Base-by-base conservation (phyloP, 2,797 vertebrate species). In the Cyprinodon diabolis region DNA sequence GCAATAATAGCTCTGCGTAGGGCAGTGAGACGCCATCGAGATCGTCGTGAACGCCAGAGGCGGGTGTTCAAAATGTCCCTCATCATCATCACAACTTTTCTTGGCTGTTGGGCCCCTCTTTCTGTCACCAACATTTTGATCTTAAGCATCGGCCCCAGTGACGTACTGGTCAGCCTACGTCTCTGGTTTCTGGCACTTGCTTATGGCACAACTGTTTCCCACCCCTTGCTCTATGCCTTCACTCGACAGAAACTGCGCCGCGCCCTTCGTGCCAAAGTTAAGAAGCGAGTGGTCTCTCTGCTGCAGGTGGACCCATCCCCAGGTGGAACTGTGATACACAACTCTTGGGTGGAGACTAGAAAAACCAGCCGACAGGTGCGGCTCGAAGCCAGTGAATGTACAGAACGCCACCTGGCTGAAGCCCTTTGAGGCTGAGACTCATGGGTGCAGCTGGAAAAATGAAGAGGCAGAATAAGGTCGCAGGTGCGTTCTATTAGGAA, bases 311-410 rank as follows among this genome's bases (percentile, higher is more conserved):
- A 96, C 78, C 95, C 95, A 0, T 94, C 94, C 0, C 95, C 95
- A 0, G 94, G 94, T 6, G 95, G 92, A 71, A 95, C 95, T 0
- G 84, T 96, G 74, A 95, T 96, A 79, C 95, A 95, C 87, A 96
- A 96, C 86, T 96, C 96, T 79, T 96, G 96, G 95, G 94, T 96
- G 76, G 94, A 96, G 73, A 94, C 95, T 74, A 87, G 92, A 48
- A 95, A 95, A 87, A 89, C 84, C 52, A 88, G 77, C 68, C 86
- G 91, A 23, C 88, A 93, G 77, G 80, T 93, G 72, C 90, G 89
- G 6, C 84, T 95, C 47, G 94, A 94, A 74, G 94, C 92, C 1
- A 96, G 95, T 13, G 93, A 95, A 48, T 94, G 93, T 8, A 94
- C 95, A 4, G 95, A 95, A 81, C 92, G 92, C 80, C 94, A 94